Base-by-base conservation (phyloP, 2,113 vertebrate species). In the Mohoua ochrocephala region DNA sequence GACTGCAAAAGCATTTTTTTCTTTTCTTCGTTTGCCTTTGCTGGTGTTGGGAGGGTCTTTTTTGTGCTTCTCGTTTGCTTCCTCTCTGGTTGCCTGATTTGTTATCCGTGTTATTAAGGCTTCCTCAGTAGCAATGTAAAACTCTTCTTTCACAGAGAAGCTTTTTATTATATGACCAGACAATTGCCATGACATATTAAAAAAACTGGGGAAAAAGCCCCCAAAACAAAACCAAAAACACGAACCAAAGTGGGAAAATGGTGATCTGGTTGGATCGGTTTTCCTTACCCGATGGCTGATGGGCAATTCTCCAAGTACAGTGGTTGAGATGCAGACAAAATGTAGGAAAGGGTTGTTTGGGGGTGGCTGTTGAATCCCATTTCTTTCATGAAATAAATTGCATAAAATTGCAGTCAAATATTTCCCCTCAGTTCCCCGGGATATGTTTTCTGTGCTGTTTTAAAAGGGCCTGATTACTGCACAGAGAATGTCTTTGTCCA, bases 161-260 rank as follows among this genome's bases (percentile, higher is more conserved):
- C 10, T 59, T 87, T 90, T 47, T 54, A 7, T 44, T 68, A 2
- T 19, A 50, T 50, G 18, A 42, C 11, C 49, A 57, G 33, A 31
- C 47, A 77, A 13, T 35, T 50, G 77, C 7, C 28, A 24, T 23
- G 24, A 27, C 39, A 31, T 15, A 27, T 20, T 37, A 13, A 56
- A 76, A 60, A 64, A 45, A 7, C 1, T 14, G 7, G 14, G 2
- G 7, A 8, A 75, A 12, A 31, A 65, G 18, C 1, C 0, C 3
- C 26, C 26, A 12, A 59, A 65, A 52, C 17, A 23, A 52, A 77
- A 60, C 11, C 13, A 33, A 60, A 68, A 60, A 2, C 26, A 33
- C 33, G 23, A 44, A 27, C 17, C 15, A 19, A 65, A 22, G 21
- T 16, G 18, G 20, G 16, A 33, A 53, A 49, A 87, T 31, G 28